phyloP scores from a whole-genome alignment of 2,797 vertebrate genomes.

The Nasua narica region DNA sequence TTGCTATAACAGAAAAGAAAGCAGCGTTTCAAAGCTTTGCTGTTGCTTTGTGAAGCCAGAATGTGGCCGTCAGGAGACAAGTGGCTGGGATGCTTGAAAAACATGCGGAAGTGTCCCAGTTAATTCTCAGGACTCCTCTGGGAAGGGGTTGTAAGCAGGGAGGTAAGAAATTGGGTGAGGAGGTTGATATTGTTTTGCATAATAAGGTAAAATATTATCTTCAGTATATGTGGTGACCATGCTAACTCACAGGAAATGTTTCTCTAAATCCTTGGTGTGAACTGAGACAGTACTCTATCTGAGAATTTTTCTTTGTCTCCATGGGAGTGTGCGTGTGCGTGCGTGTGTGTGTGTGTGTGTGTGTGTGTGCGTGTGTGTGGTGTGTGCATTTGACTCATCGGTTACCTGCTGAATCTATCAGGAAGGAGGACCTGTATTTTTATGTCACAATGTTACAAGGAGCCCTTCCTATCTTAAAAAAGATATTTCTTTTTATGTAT shows the following conservation, averaged over 20 bases:
- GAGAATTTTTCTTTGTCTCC: not conserved
- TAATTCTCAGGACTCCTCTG: not conserved
- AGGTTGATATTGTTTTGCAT: not conserved
- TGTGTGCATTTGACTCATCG: not conserved
- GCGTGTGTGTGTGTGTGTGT: too few species aligned
- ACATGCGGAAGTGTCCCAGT: not conserved
- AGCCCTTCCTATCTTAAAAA: not conserved
- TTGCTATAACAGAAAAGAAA: not conserved
- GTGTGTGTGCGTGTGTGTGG: not conserved
- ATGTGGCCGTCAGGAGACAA: not conserved
- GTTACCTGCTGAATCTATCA: not conserved
- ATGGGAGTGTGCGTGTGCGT: not conserved
- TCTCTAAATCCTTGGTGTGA: not conserved
- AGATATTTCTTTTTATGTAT: too few species aligned
- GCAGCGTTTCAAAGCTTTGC: not conserved
- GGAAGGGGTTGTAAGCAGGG: not conserved
- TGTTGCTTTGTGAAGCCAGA: not conserved
- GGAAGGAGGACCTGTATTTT: not conserved
- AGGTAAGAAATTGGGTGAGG: not conserved
- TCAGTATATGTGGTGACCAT: not conserved
- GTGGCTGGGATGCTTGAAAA: not conserved
- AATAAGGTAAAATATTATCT: not conserved
- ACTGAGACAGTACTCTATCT: not conserved
- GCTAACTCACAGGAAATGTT: not conserved
- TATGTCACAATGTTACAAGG: not conserved